Conservation (phyloP, 2,888 invertebrate genomes). For the Macrophya alboannulata region DNA sequence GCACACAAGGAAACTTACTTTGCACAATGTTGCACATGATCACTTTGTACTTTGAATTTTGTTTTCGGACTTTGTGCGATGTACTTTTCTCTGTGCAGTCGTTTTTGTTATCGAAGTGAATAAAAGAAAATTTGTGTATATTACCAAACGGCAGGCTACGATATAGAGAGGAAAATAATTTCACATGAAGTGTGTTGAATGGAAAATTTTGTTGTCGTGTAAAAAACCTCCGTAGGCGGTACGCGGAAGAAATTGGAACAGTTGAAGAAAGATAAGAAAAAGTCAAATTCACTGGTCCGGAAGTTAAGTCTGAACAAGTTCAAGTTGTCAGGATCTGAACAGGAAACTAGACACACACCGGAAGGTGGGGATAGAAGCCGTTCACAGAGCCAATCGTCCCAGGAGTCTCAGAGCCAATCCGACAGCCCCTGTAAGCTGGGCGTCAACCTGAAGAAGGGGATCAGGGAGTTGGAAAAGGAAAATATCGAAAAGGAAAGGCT, state of each 20-base stretch:
- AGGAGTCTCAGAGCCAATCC: slow-evolving; percentile 72
- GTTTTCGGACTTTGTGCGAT: not conserved
- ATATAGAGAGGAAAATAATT: not conserved
- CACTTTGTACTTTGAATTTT: not conserved
- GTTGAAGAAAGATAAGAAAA: slow-evolving; percentile 71
- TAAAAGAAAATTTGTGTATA: not conserved
- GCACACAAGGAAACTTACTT: not conserved
- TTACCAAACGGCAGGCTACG: not conserved
- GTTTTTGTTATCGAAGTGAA: not conserved
- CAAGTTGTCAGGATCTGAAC: slow-evolving; percentile 66
- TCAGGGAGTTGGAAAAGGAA: slow-evolving; percentile 47
- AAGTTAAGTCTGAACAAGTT: slow-evolving; percentile 75
- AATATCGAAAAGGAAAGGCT: slow-evolving; percentile 52
- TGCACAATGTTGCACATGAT: not conserved
- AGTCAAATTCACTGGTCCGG: slow-evolving; percentile 72
- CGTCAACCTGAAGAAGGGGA: slow-evolving; percentile 44
- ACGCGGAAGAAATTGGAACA: slow-evolving; percentile 62
- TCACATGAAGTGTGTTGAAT: not conserved
- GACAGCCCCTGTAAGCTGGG: slow-evolving; percentile 65
- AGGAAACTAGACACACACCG: slow-evolving; percentile 71
- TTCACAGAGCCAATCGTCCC: slow-evolving; percentile 75
- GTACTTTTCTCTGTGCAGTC: not conserved
- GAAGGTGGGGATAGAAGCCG: slow-evolving; percentile 76
- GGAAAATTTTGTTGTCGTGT: not conserved
- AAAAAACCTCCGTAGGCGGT: slow-evolving; percentile 46